Base-by-base conservation (phyloP, 2,113 vertebrate species). In the Larimichthys crocea region DNA sequence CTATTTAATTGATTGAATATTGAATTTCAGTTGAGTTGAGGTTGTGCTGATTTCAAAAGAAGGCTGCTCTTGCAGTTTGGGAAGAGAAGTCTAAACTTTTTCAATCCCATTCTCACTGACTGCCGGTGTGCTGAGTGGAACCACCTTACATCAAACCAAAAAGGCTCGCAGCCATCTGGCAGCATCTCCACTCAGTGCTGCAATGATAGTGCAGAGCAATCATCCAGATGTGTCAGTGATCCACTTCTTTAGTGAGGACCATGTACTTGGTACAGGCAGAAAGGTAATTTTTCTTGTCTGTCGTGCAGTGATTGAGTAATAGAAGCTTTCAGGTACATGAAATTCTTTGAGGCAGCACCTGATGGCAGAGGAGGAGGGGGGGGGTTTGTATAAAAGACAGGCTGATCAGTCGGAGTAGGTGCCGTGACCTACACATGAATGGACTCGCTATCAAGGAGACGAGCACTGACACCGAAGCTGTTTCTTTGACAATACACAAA, bases 221-320 rank as follows among this genome's bases (percentile, higher is more conserved):
- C 71, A 69, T 74, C 80, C 76, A 66, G 63, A 64, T 75, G 73
- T 64, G 50, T 78, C 81, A 72, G 62, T 40, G 66, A 63, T 82
- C 69, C 71, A n/a, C 71, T 64, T 75, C 59, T 80, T 66, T 63
- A 70, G 29, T 52, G 68, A 80, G 68, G 63, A 57, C 46, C 50
- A 11, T 62, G 73, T 50, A 24, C 76, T 70, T n/a, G 1, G 31
- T 19, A 20, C 50, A 50, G 65, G 42, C 61, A 55, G 60, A 69
- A 10, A 55, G 40, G 72, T 76, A 42, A 70, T 83, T 69, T 70
- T 59, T 48, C 2, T 44, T n/a, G n/a, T n/a, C n/a, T 71, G 62
- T 73, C 73, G 49, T 74, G 74, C 74, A 75, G 52, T 44, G 42
- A 59, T 82, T 79, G 71, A 84, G 67, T 68, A 82, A 84, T 73